Base-by-base conservation (phyloP, 2,797 vertebrate genomes). In the Echeneis naucrates region DNA sequence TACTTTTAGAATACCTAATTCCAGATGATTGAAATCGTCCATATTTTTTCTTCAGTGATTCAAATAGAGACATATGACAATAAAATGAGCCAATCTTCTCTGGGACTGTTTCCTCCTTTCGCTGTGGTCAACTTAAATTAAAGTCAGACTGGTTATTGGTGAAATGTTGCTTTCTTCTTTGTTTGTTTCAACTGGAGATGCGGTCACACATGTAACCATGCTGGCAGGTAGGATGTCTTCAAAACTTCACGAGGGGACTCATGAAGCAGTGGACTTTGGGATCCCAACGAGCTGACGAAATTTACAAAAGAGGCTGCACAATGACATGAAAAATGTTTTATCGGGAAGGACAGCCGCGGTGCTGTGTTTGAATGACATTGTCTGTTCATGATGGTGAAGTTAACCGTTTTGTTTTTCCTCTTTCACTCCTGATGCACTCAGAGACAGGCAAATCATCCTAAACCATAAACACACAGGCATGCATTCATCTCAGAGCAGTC, bases 401-500 rank as follows among this genome's bases (percentile, higher is more conserved):
- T 14, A 32, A 16, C 8, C 19, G 32, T 66, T 54, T 55, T 17
- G 32, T 66, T 54, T 55, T 23, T 24, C 48, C 47, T 24, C 11
- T 12, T 47, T 21, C n/a, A 24, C 47, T 6, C 12, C 21, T 14
- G 21, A 50, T 56, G 24, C 45, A 17, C 21, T 9, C 10, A 30
- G 11, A 33, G 17, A 47, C 16, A n/a, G 64, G 9, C 21, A 50
- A 13, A 58, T n/a, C 14, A 24, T 44, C 26, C 44, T 26, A n/a
- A 54, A 12, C 42, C 47, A 24, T 35, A 21, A 33, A 45, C 16
- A 12, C 8, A 17, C 24, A 23, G 19, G 4, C 66, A 37, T 14
- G n/a, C 16, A 11, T 24, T 70, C 17, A 21, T 62, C 51, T 30
- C 42, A 48, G 58, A 54, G 24, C 33, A n/a, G 32, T 40, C 14